Evolutionary conservation across 2,797 vertebrate species (phyloP).

Genomic region (Danio tinwini): DNA sequence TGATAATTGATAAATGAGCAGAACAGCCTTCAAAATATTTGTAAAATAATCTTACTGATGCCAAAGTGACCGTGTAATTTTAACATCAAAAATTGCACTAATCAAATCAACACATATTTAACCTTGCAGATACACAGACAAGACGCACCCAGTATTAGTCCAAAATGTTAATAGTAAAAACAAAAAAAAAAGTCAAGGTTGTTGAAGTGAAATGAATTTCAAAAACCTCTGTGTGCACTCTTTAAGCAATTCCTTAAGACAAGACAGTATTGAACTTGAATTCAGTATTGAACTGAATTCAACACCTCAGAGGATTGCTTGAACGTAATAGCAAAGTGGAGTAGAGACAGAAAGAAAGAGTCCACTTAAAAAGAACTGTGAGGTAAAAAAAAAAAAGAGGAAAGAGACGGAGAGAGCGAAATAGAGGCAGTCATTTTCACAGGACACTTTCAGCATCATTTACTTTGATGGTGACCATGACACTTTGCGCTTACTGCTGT

Average conservation of each 20-base stretch:
- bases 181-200: not conserved
- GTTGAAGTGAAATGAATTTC: constrained; percentile 15
- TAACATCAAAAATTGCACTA: no score
- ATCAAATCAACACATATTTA: not conserved
- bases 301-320: constrained; percentile 34
- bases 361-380: not conserved
- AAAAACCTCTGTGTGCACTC: constrained; percentile 7
- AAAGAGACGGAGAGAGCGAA: constrained; percentile 16
- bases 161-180: no score
- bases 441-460: constrained; percentile 17
- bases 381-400: constrained; percentile 15
- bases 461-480: constrained; percentile 10
- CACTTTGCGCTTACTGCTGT: constrained; percentile 12
- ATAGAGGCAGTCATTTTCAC: constrained; percentile 24
- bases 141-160: no score
- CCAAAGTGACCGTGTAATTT: no score
- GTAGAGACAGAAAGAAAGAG: not conserved
- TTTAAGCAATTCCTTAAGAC: constrained; percentile 42
- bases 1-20: no score
- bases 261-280: no score
- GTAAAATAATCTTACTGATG: no score
- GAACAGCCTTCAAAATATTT: no score
- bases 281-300: no score
- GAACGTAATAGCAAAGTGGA: constrained; percentile 15
- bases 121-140: not conserved